These are phyloP conservation scores for Escarpia spicata DNA, from an alignment of 2,888 invertebrate genomes.

Conservation along the genomic window DNA sequence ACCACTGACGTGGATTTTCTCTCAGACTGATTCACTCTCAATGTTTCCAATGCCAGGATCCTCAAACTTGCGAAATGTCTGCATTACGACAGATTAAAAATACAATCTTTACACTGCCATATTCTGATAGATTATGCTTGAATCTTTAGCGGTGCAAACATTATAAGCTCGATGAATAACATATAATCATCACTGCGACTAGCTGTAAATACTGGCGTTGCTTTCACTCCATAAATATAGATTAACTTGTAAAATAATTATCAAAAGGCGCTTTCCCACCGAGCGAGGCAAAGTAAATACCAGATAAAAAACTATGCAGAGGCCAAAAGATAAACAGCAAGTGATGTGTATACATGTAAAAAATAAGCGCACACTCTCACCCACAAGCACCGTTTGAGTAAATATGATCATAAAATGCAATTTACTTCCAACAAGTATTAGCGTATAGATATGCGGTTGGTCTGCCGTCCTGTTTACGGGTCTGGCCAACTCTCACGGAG, in stretches of 20 bases:
- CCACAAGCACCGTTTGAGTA: neutral
- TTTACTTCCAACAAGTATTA: neutral
- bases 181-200: neutral
- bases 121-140: neutral
- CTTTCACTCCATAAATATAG: neutral
- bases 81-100: neutral
- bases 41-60: neutral
- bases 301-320: neutral
- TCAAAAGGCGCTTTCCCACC: neutral
- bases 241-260: conserved; percentile 14
- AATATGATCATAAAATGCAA: neutral
- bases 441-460: neutral
- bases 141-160: neutral
- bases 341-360: conserved; percentile 4
- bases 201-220: neutral
- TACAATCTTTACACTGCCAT: neutral
- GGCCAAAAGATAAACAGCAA: conserved; percentile 16
- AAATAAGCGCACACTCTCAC: neutral
- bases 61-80: neutral
- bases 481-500: neutral
- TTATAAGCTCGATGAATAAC: neutral
- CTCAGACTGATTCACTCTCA: neutral
- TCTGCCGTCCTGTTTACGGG: neutral
- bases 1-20: neutral
- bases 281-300: neutral